Base-by-base conservation (phyloP, 2,888 invertebrate genomes). In the Oscheius onirici region DNA sequence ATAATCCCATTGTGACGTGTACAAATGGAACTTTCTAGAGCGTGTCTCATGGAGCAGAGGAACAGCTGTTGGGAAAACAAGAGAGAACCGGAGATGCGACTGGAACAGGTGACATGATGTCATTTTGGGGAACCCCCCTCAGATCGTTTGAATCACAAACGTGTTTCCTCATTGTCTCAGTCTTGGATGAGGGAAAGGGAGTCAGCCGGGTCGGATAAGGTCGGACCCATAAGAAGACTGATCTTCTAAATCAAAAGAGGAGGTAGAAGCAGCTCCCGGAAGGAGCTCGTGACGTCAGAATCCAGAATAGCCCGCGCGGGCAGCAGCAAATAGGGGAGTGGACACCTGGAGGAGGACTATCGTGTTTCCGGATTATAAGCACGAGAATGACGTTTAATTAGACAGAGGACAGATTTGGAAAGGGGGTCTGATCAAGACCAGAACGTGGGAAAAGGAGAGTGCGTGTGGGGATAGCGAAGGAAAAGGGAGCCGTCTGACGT, bases 331-430 rank as follows among this genome's bases (percentile, higher is more conserved):
- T 63, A 63, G 63, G 41, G 58, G 24, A n/a, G n/a, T 24, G 49
- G 26, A 44, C 63, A 63, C 46, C 46, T 63, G 28, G 63, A 46
- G 22, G 61, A 46, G 24, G 63, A 46, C 28, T 58, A 58, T 58
- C 58, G 58, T 40, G 63, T 63, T 63, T 63, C 63, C 63, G 63
- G 63, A 63, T 63, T 61, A 43, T 43, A 22, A 43, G 20, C 34
- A 52, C 52, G 52, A 52, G 52, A 52, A 52, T 52, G 52, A 52
- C 52, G 20, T 22, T 6, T 46, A 15, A 20, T 17, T 20, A 52
- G 26, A 22, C 24, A 24, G 52, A 15, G 52, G 52, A 52, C 52
- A 52, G n/a, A 17, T 52, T 24, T n/a, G n/a, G 58, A 20, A 20
- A 26, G 8, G 40, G 28, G n/a, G 57, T 58, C 17, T 58, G 34